Evolutionary conservation across 2,113 vertebrate species (phyloP).

Genomic region (Cavia porcellus): DNA sequence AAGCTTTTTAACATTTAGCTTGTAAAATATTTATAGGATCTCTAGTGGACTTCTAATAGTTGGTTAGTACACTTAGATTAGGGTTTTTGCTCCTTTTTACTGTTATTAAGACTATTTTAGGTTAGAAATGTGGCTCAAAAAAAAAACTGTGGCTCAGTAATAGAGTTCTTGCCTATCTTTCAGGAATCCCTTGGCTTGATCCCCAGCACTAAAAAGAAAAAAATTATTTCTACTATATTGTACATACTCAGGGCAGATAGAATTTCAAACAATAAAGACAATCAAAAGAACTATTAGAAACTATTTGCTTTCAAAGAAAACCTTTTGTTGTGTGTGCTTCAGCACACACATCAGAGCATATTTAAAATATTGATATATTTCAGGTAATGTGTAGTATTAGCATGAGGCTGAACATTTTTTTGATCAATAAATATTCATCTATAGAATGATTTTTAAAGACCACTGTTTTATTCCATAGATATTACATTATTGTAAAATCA

Average conservation of each 20-base stretch:
- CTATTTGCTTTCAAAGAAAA: conserved; percentile 5
- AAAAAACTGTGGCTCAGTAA: background rate
- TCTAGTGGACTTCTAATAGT: background rate
- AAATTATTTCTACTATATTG: background rate
- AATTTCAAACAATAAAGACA: conserved; percentile 47
- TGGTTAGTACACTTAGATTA: background rate
- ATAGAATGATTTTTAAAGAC: background rate
- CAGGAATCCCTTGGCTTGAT: background rate
- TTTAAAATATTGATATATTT: background rate
- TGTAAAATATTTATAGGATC: background rate
- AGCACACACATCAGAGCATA: background rate
- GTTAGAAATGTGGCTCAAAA: background rate
- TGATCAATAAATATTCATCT: background rate
- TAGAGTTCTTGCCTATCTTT: background rate
- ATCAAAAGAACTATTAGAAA: conserved; percentile 11
- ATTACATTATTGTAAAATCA: background rate
- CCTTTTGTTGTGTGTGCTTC: background rate
- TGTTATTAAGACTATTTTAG: background rate
- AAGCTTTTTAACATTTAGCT: background rate
- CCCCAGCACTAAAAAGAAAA: background rate
- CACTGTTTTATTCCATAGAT: background rate
- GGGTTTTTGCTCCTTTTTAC: background rate
- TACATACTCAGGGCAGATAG: background rate
- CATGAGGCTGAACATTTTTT: background rate
- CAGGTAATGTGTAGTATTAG: background rate